A percentile compares a stretch with the other conserved stretches of the same genome.
These are phyloP conservation scores for Phalloptychus januarius DNA, from an alignment of 2,797 vertebrate genomes.

Conservation along the genomic window DNA sequence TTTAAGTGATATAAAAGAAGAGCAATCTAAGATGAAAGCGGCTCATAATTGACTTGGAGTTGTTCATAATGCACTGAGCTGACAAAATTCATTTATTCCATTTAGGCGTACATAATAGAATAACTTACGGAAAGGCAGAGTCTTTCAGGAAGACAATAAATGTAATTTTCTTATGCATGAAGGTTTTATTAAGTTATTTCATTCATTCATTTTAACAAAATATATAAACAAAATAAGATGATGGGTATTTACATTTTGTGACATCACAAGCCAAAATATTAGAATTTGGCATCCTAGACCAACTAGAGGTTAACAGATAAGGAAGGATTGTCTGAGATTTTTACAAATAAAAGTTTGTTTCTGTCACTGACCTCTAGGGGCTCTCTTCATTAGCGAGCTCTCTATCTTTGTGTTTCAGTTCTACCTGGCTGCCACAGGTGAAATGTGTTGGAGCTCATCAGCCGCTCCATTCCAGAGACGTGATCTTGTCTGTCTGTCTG, in stretches of 20 bases:
- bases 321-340: background rate
- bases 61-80: conserved; percentile 26
- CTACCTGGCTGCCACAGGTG: too few relatives aligned
- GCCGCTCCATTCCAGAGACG: too few relatives aligned
- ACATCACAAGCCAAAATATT: background rate
- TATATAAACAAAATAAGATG: background rate
- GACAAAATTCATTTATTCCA: background rate
- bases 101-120: background rate
- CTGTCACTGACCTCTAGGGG: background rate
- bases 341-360: background rate
- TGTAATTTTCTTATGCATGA: background rate
- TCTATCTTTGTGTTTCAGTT: too few relatives aligned
- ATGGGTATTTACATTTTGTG: background rate
- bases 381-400: too few relatives aligned
- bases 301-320: background rate
- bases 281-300: background rate
- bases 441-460: too few relatives aligned
- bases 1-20: conserved; percentile 36
- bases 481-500: too few relatives aligned
- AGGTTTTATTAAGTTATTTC: background rate
- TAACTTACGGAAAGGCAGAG: conserved; percentile 1
- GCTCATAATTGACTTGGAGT: conserved; percentile 22
- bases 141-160: conserved; percentile 8
- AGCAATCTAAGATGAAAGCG: conserved; percentile 19
- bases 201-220: background rate